A percentile compares a stretch with the other conserved stretches of the same genome.
These are phyloP conservation scores for Ceratitis capitata DNA, from an alignment of 1,140 invertebrate species.

Conservation along the genomic window DNA sequence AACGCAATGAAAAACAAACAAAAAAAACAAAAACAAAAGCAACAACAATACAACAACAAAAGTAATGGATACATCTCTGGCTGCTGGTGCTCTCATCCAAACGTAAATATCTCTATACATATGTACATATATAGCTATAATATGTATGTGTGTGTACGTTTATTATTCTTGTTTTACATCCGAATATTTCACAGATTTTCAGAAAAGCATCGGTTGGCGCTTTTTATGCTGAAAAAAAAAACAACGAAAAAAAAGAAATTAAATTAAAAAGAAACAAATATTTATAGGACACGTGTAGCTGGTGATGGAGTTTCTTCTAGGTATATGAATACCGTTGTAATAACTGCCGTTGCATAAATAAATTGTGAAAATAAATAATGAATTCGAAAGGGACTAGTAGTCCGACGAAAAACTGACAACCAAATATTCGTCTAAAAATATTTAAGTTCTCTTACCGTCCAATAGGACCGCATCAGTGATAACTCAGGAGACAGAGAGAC, in stretches of 20 bases:
- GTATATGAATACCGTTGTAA: not conserved
- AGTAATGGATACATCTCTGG: not conserved
- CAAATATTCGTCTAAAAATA: no score
- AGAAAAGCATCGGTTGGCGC: not conserved
- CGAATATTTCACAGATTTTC: conserved; percentile 21
- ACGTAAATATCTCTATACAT: not conserved
- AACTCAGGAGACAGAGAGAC: no score
- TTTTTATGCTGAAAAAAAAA: not conserved
- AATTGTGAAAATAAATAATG: not conserved
- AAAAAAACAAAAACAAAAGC: no score
- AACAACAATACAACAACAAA: not conserved
- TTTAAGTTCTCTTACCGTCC: no score
- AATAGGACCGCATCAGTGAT: no score
- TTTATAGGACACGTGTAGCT: not conserved
- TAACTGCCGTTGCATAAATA: not conserved
- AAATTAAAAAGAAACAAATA: not conserved
- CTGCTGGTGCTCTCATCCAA: not conserved
- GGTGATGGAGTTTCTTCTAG: not conserved
- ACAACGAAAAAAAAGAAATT: not conserved
- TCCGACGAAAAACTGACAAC: no score
- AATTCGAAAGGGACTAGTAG: no score
- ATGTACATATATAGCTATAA: no score
- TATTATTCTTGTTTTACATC: not conserved
- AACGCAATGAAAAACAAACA: not conserved
- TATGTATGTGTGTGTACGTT: no score